Base-by-base conservation (phyloP, 2,888 invertebrate genomes). In the Heliothis peltigera region DNA sequence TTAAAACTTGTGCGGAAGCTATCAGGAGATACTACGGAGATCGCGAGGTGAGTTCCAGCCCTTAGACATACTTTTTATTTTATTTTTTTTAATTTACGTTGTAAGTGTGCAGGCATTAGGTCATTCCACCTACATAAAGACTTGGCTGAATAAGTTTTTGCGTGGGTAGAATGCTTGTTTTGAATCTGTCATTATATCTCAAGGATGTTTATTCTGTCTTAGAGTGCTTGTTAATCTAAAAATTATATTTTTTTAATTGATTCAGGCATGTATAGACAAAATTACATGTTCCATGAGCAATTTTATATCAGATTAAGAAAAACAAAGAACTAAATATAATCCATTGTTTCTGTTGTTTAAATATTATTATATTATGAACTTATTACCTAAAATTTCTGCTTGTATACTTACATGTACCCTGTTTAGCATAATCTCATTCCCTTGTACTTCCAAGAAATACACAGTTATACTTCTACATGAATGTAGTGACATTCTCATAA, bases 1-100 rank as follows among this genome's bases (percentile, higher is more conserved):
- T 97, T 55, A 96, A 96, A 80, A 96, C 97, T 12, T 96, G 98
- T 75, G 95, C 97, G 69, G 96, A 96, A 67, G 98, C 99, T 25
- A 97, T 99, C 21, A 85, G 87, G 63, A 90, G 84, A 71, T 94
- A 93, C 64, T 95, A 95, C 62, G 95, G 95, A 2, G 95, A 94
- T 77, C 85, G 91, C 28, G 95, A 95, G 89, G 95, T 95, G 82
- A 81, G 43, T 8, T 39, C 35, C n/a, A 58, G n/a, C 65, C 64
- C 57, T 46, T 21, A 15, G 22, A 58, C 55, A 32, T 56, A 42
- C 44, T 65, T 66, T 51, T 61, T 4, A 5, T 39, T n/a, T n/a
- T n/a, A 42, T 59, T 48, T 61, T 60, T 52, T 32, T 59, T 51
- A 12, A 48, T 35, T 25, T 55, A 49, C 21, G 7, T 39, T 21